These are phyloP conservation scores for Thunnus albacares DNA, from an alignment of 2,797 vertebrate species.

Conservation along the genomic window DNA sequence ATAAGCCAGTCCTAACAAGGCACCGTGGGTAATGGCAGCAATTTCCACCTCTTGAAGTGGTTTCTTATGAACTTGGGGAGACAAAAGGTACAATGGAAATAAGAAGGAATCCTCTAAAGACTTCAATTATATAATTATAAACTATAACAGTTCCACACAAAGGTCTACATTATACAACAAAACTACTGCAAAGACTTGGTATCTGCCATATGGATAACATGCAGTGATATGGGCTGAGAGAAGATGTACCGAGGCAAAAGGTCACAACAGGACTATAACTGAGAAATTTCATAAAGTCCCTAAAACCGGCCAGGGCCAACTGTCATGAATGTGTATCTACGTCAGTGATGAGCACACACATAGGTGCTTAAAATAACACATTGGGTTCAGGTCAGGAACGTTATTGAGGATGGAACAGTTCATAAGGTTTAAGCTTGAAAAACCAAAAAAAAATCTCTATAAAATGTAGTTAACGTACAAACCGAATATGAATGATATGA, in stretches of 20 bases:
- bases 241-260: constrained; percentile 26
- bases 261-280: constrained; percentile 26
- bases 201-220: constrained; percentile 26
- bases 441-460: background rate
- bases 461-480: background rate
- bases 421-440: constrained; percentile 2
- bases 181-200: background rate
- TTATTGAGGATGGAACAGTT: constrained; percentile 15
- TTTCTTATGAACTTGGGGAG: constrained; percentile 94
- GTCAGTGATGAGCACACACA: constrained; percentile 24
- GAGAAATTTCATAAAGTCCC: constrained; percentile 35
- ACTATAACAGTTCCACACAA: constrained; percentile 3
- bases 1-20: constrained; percentile 98
- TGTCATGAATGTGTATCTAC: constrained; percentile 28
- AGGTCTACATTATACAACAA: background rate
- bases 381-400: constrained; percentile 22
- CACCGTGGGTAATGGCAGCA: constrained; percentile 99
- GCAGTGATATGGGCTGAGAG: constrained; percentile 5
- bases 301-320: constrained; percentile 23
- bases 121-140: constrained; percentile 6
- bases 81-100: constrained; percentile 22
- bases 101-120: constrained; percentile 1
- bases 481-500: constrained; percentile 1
- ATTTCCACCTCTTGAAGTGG: constrained; percentile 99
- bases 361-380: constrained; percentile 51